phyloP scores from a whole-genome alignment of 2,888 invertebrate genomes.

The Acheta domesticus region DNA sequence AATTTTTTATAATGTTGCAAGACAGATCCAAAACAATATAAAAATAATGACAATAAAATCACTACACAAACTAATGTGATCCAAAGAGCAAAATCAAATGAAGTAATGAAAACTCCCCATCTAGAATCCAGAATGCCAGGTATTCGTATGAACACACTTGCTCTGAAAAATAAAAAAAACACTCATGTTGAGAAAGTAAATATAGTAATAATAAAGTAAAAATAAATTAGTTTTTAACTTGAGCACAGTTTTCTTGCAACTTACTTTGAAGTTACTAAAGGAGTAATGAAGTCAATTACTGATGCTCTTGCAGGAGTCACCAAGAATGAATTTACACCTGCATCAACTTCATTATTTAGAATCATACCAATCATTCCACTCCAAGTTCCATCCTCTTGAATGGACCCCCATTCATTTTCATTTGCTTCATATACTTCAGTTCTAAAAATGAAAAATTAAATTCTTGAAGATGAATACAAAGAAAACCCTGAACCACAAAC shows the following conservation, averaged over 20 bases:
- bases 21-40: not conserved
- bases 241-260: not conserved
- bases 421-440: conserved; percentile 2
- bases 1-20: not conserved
- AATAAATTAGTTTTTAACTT: not conserved
- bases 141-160: conserved; percentile 12
- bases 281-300: conserved; percentile 24
- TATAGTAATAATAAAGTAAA: too few relatives aligned
- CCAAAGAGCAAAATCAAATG: not conserved
- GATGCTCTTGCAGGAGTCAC: conserved; percentile 24
- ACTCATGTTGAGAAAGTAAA: too few relatives aligned
- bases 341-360: conserved; percentile 20
- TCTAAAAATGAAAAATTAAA: conserved; percentile 3
- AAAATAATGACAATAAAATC: not conserved
- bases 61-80: not conserved
- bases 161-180: not conserved
- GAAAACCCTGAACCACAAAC: not conserved
- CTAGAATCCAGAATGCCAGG: not conserved
- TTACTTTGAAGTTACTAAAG: conserved; percentile 24
- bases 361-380: conserved; percentile 30
- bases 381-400: conserved; percentile 26
- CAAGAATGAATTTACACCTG: conserved; percentile 24
- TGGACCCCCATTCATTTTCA: conserved; percentile 24
- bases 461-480: not conserved
- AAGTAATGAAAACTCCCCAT: not conserved